Percentiles rank a stretch among this genome's conserved stretches.
Conservation (phyloP, 2,113 vertebrate genomes). For the Lophius piscatorius region DNA sequence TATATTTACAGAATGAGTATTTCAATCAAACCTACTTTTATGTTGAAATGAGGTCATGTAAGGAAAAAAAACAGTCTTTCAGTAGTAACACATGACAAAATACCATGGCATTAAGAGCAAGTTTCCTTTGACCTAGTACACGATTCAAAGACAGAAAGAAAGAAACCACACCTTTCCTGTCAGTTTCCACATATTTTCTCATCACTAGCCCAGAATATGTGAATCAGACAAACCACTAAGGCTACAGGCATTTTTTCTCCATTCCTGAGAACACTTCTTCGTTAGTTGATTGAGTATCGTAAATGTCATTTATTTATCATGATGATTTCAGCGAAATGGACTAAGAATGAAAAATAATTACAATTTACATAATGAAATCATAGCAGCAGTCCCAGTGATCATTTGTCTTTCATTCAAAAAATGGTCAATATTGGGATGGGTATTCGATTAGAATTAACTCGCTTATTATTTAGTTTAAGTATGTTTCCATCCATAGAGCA, state of each 20-base stretch:
- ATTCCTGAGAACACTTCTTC: slow-evolving; percentile 15
- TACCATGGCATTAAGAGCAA: slow-evolving; percentile 42
- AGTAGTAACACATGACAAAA: slow-evolving; percentile 34
- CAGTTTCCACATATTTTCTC: slow-evolving; percentile 60
- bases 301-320: slow-evolving; percentile 41
- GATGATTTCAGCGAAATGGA: background rate
- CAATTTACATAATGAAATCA: background rate
- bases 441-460: background rate
- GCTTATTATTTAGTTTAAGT: too few relatives aligned
- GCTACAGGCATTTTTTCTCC: slow-evolving; percentile 31
- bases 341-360: background rate
- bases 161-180: slow-evolving; percentile 55
- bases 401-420: background rate
- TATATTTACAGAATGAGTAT: slow-evolving; percentile 28
- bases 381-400: background rate
- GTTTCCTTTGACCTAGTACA: slow-evolving; percentile 61
- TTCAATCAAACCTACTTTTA: slow-evolving; percentile 29
- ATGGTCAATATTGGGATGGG: background rate
- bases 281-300: background rate
- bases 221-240: slow-evolving; percentile 31
- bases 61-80: slow-evolving; percentile 36
- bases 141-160: slow-evolving; percentile 51
- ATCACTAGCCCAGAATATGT: slow-evolving; percentile 43
- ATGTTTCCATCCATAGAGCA: too few relatives aligned
- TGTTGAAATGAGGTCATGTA: slow-evolving; percentile 41